phyloP scores from a whole-genome alignment of 2,113 vertebrate genomes.

The Hiodon alosoides region DNA sequence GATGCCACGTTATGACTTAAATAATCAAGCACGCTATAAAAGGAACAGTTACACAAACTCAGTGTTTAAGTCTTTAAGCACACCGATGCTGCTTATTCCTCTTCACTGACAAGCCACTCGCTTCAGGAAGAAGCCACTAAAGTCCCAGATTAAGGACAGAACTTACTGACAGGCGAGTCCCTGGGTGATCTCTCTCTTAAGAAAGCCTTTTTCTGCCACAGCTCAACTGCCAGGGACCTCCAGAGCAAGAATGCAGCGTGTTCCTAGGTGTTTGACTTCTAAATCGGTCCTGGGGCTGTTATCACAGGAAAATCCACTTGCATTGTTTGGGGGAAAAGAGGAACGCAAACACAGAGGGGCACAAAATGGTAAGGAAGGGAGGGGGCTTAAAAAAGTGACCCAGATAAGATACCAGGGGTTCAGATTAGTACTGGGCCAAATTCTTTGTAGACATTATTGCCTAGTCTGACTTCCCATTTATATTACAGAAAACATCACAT shows the following conservation, averaged over 20 bases:
- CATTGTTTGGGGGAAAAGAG: slow-evolving; percentile 25
- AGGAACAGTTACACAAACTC: no score
- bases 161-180: not conserved
- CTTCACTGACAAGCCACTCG: not conserved
- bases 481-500: slow-evolving; percentile 1
- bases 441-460: slow-evolving; percentile 18
- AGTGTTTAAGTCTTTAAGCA: not conserved
- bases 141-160: not conserved
- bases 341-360: slow-evolving; percentile 25
- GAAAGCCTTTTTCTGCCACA: not conserved
- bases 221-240: slow-evolving; percentile 1
- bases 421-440: slow-evolving; percentile 13
- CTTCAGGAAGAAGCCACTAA: no score
- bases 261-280: slow-evolving; percentile 18
- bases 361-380: slow-evolving; percentile 11
- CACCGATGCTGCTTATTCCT: not conserved
- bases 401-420: slow-evolving; percentile 14
- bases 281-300: slow-evolving; percentile 22
- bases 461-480: slow-evolving; percentile 28
- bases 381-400: not conserved
- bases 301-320: slow-evolving; percentile 24
- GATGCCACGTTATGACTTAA: no score
- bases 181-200: not conserved
- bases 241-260: slow-evolving; percentile 21
- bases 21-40: no score